Evolutionary conservation across 2,797 vertebrate species (phyloP).

Genomic region (Crocodylus rhombifer): DNA sequence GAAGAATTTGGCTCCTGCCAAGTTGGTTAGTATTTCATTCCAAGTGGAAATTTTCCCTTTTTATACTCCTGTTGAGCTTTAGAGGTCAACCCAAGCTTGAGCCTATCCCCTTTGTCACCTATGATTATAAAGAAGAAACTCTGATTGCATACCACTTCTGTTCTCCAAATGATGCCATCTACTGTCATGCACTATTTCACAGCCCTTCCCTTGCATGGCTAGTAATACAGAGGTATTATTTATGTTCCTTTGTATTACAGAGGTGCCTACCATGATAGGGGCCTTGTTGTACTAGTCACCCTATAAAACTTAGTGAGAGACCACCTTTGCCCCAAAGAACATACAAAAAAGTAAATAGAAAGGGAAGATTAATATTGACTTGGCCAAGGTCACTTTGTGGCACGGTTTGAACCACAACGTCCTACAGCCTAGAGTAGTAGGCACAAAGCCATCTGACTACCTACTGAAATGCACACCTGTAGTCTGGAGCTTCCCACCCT

Average conservation of each 20-base stretch:
- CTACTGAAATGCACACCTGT: no score
- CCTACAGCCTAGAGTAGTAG: no score
- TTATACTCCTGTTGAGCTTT: background rate
- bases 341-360: constrained; percentile 12
- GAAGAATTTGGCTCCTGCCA: constrained; percentile 52
- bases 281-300: background rate
- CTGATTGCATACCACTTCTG: constrained; percentile 33
- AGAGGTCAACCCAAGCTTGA: constrained; percentile 56
- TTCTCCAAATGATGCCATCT: constrained; percentile 64
- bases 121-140: constrained; percentile 45
- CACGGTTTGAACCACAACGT: no score
- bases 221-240: constrained; percentile 50
- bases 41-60: constrained; percentile 51
- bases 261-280: constrained; percentile 28
- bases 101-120: background rate
- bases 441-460: background rate
- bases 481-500: background rate
- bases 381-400: background rate
- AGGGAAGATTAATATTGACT: background rate
- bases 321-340: background rate
- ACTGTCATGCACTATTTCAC: constrained; percentile 41
- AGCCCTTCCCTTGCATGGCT: constrained; percentile 3
- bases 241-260: constrained; percentile 57
- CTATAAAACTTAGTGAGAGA: constrained; percentile 33
- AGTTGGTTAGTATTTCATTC: constrained; percentile 34